Base-by-base conservation (phyloP, 2,888 invertebrate genomes). In the Platerodrilus igneus region DNA sequence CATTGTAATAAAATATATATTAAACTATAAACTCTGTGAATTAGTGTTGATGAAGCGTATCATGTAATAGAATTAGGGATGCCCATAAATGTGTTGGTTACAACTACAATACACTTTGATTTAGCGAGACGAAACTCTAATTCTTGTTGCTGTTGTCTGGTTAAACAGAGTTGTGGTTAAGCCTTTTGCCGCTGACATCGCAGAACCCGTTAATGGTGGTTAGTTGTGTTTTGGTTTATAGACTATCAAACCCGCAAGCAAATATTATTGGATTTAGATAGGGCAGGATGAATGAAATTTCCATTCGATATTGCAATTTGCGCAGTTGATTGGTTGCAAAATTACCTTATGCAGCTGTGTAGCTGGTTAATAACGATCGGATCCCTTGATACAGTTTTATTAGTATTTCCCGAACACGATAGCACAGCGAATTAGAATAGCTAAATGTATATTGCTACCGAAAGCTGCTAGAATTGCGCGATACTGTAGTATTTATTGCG, bases 261-360 rank as follows among this genome's bases (percentile, higher is more conserved):
- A 38, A 43, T 38, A 43, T 38, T 35, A 42, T 27, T 11, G 19
- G 30, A 43, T 39, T 39, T 38, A 39, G 29, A 38, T 19, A 22
- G 30, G 27, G 30, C 16, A 16, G 43, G 27, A 37, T 27, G 34
- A 26, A 16, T 26, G 20, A 37, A 42, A 43, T 43, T 38, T 43
- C 38, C 38, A 38, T 43, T 43, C 28, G 29, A 30, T 15, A 19
- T 43, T 43, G 38, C 38, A 43, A 38, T 38, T 43, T 43, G 35
- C 39, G 34, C 43, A 43, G 43, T 28, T 38, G 43, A 43, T 39
- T 43, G 35, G 38, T 30, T 35, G 22, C 34, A 31, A 38, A 39
- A 43, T 43, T 39, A 43, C 34, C 30, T 37, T 33, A 11, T 28
- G 28, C 33, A 19, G 9, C 21, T 3, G 8, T 4, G 5, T 5